Evolutionary conservation across 2,888 invertebrate genomes (phyloP), one percentile per base, ranked within the genome.

Genomic region (Heliconius sara): DNA sequence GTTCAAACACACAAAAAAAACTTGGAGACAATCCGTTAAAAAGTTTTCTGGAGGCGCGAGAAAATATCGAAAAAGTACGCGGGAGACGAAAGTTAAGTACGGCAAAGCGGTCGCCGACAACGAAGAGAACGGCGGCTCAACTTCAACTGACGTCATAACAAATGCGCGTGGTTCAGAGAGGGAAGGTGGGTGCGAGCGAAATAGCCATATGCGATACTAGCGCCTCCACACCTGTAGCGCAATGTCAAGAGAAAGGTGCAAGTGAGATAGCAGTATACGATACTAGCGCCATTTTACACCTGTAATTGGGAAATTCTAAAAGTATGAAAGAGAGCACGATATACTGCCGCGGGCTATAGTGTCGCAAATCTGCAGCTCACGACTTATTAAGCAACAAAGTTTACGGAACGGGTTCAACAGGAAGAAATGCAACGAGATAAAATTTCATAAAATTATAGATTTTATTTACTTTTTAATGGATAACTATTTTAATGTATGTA

Each of bases 11-110:
- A 86, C 74, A 79, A 71, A 77, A 77, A 16, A 47, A 80, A 75
- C 79, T 76, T 13, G 30, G 47, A 71, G 68, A 70, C 74, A 80
- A 77, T 80, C 83, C 67, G 84, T 81, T 83, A 83, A 78, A 82
- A 81, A 80, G 79, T 82, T 81, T 27, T 73, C 0, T 30, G 22
- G 52, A 52, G 83, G 81, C 86, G 85, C 83, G 82, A 85, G 84
- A 86, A 86, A 60, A 84, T 83, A 87, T 85, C 88, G 87, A 85
- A 88, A 90, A 93, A 91, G 93, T 94, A 92, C 92, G 92, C 94
- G 92, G 88, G 84, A 81, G 82, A 84, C 84, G 82, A 84, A 84
- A 83, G 79, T 82, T 78, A 52, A n/a, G 34, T 43, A 74, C 77
- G 77, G 39, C 77, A 57, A 76, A 67, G 81, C 83, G 87, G 77